Evolutionary conservation across 1,140 invertebrate species (phyloP).

Genomic region (Patella vulgata): DNA sequence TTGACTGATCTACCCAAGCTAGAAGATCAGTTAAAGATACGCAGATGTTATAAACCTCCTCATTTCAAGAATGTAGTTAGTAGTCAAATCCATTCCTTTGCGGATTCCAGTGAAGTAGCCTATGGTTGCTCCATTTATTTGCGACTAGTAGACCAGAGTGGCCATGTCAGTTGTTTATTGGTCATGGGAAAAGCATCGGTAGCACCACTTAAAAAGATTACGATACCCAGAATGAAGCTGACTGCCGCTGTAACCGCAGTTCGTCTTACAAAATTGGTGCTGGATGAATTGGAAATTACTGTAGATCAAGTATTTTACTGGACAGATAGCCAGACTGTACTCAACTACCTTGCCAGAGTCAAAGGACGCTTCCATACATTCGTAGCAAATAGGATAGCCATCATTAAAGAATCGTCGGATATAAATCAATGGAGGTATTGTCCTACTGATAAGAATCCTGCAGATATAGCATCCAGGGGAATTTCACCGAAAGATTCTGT

Average conservation of each 20-base stretch:
- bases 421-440: constrained; percentile 24
- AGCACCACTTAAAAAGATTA: constrained; percentile 62
- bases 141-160: constrained; percentile 5
- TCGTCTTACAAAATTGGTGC: constrained; percentile 4
- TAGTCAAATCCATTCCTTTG: constrained; percentile 9
- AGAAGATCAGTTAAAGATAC: constrained; percentile 1
- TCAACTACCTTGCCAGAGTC: constrained; percentile 23
- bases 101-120: constrained; percentile 6
- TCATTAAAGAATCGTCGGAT: constrained; percentile 21
- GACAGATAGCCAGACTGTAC: constrained; percentile 27
- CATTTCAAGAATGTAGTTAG: constrained; percentile 5
- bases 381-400: constrained; percentile 27
- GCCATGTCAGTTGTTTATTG: constrained; percentile 1
- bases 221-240: constrained; percentile 68
- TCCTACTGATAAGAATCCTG: too few species aligned
- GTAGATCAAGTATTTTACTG: constrained; percentile 14
- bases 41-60: constrained; percentile 16
- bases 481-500: constrained; percentile 9
- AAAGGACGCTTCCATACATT: constrained; percentile 25
- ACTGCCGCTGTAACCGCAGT: constrained; percentile 61
- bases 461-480: constrained; percentile 22
- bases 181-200: too few species aligned
- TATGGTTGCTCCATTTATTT: constrained; percentile 18
- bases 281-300: constrained; percentile 11
- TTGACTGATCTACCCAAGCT: constrained; percentile 12